A percentile compares a stretch with the other conserved stretches of the same genome.
Conservation (phyloP, 1,140 invertebrate genomes). For the Monomorium pharaonis region DNA sequence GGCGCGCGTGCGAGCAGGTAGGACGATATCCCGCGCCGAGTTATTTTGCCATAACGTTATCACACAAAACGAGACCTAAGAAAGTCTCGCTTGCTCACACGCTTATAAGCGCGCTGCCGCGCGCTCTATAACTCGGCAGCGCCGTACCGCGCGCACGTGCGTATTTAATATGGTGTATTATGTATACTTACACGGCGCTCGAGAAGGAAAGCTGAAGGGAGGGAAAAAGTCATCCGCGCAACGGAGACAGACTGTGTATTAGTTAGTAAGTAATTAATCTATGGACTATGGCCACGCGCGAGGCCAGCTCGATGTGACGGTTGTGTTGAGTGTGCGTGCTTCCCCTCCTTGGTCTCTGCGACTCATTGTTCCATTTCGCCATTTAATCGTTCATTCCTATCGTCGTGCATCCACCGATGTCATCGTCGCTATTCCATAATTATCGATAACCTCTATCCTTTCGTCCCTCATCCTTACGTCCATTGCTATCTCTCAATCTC, state of each 20-base stretch:
- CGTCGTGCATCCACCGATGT: slow-evolving; percentile 69
- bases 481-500: slow-evolving; percentile 8
- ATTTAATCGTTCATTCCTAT: slow-evolving; percentile 71
- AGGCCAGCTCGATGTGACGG: slow-evolving; percentile 84
- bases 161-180: slow-evolving; percentile 70
- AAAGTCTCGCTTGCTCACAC: slow-evolving; percentile 36
- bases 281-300: slow-evolving; percentile 81
- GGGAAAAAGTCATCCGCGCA: slow-evolving; percentile 73
- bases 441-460: slow-evolving; percentile 34
- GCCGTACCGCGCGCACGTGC: slow-evolving; percentile 61
- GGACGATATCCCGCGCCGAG: slow-evolving; percentile 7
- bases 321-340: slow-evolving; percentile 85
- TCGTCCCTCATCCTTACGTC: slow-evolving; percentile 20
- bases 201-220: slow-evolving; percentile 52
- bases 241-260: slow-evolving; percentile 83
- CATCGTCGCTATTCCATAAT: slow-evolving; percentile 69
- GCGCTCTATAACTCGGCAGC: slow-evolving; percentile 26
- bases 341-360: slow-evolving; percentile 79
- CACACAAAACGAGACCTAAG: slow-evolving; percentile 12
- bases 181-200: slow-evolving; percentile 71
- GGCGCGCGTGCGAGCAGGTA: slow-evolving; percentile 63
- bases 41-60: slow-evolving; percentile 48
- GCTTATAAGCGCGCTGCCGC: slow-evolving; percentile 29
- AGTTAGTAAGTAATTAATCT: slow-evolving; percentile 81
- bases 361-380: slow-evolving; percentile 69